Evolutionary conservation across 2,888 invertebrate species (phyloP).

Genomic region (Andricus curvator): DNA sequence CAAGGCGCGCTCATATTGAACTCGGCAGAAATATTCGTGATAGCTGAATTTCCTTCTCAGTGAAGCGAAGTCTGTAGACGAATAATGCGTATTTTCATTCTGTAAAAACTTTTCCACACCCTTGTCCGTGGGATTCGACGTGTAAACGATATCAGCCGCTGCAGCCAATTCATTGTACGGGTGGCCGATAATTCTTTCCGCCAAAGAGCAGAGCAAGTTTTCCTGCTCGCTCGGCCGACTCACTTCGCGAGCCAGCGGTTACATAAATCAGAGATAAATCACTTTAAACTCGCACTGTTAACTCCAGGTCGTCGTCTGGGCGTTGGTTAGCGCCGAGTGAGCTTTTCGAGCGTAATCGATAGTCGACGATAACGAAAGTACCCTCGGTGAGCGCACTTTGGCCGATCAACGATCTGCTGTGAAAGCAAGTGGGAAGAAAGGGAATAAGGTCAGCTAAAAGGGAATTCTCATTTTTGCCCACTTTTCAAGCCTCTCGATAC

Average conservation of each 20-base stretch:
- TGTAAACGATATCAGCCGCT: constrained; percentile 69
- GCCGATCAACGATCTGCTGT: constrained; percentile 48
- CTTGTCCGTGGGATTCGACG: constrained; percentile 61
- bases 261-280: constrained; percentile 77
- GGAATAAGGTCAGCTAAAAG: constrained; percentile 4
- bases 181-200: constrained; percentile 71
- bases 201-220: constrained; percentile 70
- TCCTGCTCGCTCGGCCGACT: constrained; percentile 52
- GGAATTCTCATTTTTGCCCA: neutral
- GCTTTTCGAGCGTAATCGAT: constrained; percentile 68
- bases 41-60: neutral
- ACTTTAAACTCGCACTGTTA: constrained; percentile 76
- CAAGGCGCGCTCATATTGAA: no score
- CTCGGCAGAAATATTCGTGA: neutral
- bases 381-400: constrained; percentile 53
- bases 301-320: constrained; percentile 68
- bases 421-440: constrained; percentile 49
- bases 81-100: constrained; percentile 46
- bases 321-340: constrained; percentile 50
- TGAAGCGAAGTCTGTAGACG: neutral
- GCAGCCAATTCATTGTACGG: constrained; percentile 64
- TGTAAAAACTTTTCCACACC: constrained; percentile 53
- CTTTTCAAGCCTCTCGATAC: neutral
- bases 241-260: constrained; percentile 57
- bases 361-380: constrained; percentile 71